Evolutionary conservation across 2,888 invertebrate species (phyloP).

Genomic region (Drosophila monieri): DNA sequence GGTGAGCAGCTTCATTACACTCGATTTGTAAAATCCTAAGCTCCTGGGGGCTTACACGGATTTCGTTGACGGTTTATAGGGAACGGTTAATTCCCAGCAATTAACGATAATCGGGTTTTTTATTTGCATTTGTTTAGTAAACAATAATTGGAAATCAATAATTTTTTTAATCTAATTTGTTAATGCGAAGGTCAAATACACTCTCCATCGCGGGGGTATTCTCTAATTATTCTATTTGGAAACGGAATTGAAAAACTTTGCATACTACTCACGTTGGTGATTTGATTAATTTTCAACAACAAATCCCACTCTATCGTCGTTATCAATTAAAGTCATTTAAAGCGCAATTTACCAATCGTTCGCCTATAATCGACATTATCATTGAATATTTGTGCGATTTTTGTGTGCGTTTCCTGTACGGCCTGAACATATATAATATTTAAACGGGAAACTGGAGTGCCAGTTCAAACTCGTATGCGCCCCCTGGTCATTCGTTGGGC

Average conservation of each 20-base stretch:
- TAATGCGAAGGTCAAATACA: not conserved
- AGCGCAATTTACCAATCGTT: conserved; percentile 32
- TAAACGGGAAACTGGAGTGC: conserved; percentile 7
- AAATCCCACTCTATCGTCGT: not conserved
- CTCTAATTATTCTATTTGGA: not conserved
- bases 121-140: not conserved
- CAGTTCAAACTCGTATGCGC: conserved; percentile 17
- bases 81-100: not conserved
- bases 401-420: conserved; percentile 18
- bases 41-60: not conserved
- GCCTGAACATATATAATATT: conserved; percentile 21
- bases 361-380: conserved; percentile 22
- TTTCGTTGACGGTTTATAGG: not conserved
- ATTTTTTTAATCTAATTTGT: no score
- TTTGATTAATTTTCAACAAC: not conserved
- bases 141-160: not conserved
- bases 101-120: not conserved
- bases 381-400: conserved; percentile 19
- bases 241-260: not conserved
- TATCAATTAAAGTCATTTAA: conserved; percentile 34
- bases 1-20: conserved; percentile 13
- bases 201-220: not conserved
- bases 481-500: conserved; percentile 10
- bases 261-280: not conserved
- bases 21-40: conserved; percentile 18